Conservation (phyloP, 2,797 vertebrate species). For the Centropyge bicolor region DNA sequence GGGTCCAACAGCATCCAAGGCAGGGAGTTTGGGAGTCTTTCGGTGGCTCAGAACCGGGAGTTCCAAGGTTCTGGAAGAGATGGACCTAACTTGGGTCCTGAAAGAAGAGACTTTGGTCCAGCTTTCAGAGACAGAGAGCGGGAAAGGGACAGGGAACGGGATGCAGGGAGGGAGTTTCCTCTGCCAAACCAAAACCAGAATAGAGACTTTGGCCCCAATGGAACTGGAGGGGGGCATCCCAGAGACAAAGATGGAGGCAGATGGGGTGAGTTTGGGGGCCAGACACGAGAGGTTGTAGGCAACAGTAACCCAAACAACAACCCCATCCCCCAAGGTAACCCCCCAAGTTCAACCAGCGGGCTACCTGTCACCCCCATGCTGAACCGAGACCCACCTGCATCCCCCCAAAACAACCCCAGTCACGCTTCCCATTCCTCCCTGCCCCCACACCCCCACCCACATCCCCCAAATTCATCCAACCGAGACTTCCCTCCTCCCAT, state of each 20-base stretch:
- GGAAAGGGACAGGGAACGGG: constrained; percentile 90
- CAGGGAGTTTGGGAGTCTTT: constrained; percentile 81
- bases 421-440: constrained; percentile 80
- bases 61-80: constrained; percentile 84
- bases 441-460: constrained; percentile 75
- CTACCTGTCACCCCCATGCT: constrained; percentile 79
- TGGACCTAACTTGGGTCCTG: constrained; percentile 74
- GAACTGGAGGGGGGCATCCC: constrained; percentile 77
- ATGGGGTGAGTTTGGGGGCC: constrained; percentile 86
- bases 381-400: constrained; percentile 82
- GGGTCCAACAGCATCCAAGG: constrained; percentile 76
- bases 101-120: constrained; percentile 84
- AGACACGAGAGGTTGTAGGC: constrained; percentile 79
- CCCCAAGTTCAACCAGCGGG: constrained; percentile 75
- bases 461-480: constrained; percentile 78
- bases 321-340: constrained; percentile 76
- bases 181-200: constrained; percentile 83
- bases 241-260: constrained; percentile 88
- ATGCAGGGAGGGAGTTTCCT: constrained; percentile 84
- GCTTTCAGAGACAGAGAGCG: constrained; percentile 90
- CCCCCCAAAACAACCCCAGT: constrained; percentile 82
- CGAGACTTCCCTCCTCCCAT: constrained; percentile 84
- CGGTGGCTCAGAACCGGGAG: constrained; percentile 82
- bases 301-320: constrained; percentile 81
- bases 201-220: constrained; percentile 84